Conservation (phyloP, 1,140 invertebrate genomes). For the Parasteatoda tepidariorum region DNA sequence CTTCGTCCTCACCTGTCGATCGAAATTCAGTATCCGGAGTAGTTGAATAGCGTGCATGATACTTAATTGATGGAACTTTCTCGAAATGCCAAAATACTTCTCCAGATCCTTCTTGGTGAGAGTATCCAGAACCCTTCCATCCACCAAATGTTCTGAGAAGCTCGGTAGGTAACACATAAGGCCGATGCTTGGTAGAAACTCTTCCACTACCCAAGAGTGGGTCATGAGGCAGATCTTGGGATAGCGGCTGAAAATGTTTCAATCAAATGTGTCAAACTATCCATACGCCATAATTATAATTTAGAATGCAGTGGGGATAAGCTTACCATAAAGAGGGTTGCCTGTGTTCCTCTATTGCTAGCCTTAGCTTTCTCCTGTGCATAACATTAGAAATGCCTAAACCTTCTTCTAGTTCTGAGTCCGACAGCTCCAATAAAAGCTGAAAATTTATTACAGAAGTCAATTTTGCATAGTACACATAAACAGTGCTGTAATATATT, state of each 20-base stretch:
- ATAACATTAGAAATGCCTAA: slow-evolving; percentile 89
- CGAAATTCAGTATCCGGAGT: slow-evolving; percentile 90
- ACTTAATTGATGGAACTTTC: slow-evolving; percentile 93
- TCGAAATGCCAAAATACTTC: slow-evolving; percentile 85
- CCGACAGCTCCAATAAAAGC: slow-evolving; percentile 89
- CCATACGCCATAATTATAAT: no score
- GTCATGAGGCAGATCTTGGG: slow-evolving; percentile 86
- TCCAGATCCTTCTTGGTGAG: slow-evolving; percentile 93
- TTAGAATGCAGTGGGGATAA: no score
- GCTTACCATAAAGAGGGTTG: slow-evolving; percentile 75
- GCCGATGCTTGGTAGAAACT: slow-evolving; percentile 91
- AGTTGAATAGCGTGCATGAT: slow-evolving; percentile 93
- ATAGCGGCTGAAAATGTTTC: slow-evolving; percentile 84
- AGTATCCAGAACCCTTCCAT: slow-evolving; percentile 90
- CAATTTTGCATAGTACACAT: no score
- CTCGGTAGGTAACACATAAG: slow-evolving; percentile 88
- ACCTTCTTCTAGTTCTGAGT: slow-evolving; percentile 92
- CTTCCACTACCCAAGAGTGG: slow-evolving; percentile 91
- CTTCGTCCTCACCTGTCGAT: slow-evolving; percentile 86
- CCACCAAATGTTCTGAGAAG: slow-evolving; percentile 90
- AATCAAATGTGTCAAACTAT: no score
- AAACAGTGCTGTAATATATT: no score
- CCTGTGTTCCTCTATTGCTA: slow-evolving; percentile 92
- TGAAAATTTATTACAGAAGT: no score
- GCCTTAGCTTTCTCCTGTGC: slow-evolving; percentile 90